phyloP scores from a whole-genome alignment of 2,797 vertebrate genomes.

The Triplophysa yarkandensis region DNA sequence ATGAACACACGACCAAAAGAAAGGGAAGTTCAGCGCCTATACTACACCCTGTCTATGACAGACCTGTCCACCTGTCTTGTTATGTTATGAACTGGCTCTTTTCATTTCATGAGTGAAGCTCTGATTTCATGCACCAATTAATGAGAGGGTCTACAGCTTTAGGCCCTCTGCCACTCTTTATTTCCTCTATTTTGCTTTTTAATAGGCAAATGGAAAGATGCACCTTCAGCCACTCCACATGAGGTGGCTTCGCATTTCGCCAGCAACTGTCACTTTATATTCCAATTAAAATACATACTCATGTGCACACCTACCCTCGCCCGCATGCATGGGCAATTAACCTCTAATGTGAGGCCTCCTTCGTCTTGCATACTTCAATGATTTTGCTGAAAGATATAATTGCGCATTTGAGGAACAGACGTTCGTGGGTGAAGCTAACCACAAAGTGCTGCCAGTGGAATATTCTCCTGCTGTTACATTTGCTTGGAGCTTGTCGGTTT shows the following conservation, averaged over 20 bases:
- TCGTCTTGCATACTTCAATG: constrained; percentile 41
- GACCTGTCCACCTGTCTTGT: constrained; percentile 37
- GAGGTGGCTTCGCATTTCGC: constrained; percentile 24
- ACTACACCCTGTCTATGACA: constrained; percentile 6
- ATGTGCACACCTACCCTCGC: constrained; percentile 22
- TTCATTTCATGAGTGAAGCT: constrained; percentile 24
- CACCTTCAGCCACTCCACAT: constrained; percentile 22
- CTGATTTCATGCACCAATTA: constrained; percentile 49
- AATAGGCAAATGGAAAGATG: constrained; percentile 25
- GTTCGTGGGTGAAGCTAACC: constrained; percentile 30
- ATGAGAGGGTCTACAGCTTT: constrained; percentile 33
- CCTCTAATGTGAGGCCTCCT: constrained; percentile 44
- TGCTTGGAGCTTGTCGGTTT: constrained; percentile 31
- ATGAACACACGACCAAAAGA: not conserved
- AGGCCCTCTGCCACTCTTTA: constrained; percentile 40
- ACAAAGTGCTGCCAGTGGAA: constrained; percentile 28
- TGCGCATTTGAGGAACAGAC: constrained; percentile 34
- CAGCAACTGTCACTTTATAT: constrained; percentile 45
- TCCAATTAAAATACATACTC: constrained; percentile 41
- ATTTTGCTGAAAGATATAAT: constrained; percentile 48
- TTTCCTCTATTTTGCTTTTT: constrained; percentile 36
- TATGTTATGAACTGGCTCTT: constrained; percentile 29
- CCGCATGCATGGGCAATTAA: constrained; percentile 42
- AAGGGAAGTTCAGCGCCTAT: not conserved
- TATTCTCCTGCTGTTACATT: constrained; percentile 36